Evolutionary conservation across 2,113 vertebrate genomes (phyloP).

Genomic region (Apaloderma vittatum): DNA sequence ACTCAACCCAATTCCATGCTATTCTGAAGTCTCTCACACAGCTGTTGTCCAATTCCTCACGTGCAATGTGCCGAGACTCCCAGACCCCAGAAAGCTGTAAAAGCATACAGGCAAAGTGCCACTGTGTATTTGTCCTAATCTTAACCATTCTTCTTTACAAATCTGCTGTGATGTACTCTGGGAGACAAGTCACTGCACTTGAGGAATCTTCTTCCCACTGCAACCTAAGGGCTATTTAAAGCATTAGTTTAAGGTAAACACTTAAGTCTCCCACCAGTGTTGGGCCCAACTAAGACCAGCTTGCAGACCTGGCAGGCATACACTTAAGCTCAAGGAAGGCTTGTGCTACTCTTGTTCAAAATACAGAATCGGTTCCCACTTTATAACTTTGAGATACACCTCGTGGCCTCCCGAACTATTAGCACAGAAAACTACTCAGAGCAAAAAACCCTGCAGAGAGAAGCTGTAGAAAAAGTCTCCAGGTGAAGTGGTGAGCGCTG

Average conservation of each 20-base stretch:
- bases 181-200: background rate
- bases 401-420: background rate
- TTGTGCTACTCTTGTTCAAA: background rate
- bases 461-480: background rate
- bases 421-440: background rate
- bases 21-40: background rate
- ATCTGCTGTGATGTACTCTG: background rate
- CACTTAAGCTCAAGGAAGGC: background rate
- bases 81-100: background rate
- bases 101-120: fast-evolving
- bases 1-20: background rate
- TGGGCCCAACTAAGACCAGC: background rate
- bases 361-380: background rate
- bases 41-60: background rate
- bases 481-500: background rate
- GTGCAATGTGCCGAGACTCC: background rate
- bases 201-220: background rate
- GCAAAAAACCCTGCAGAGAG: background rate
- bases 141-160: background rate
- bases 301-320: background rate
- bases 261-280: background rate
- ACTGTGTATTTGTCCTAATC: background rate
- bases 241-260: background rate
- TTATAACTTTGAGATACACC: background rate
- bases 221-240: background rate